phyloP scores from a whole-genome alignment of 2,888 invertebrate genomes.

The Tiliacea citrago region DNA sequence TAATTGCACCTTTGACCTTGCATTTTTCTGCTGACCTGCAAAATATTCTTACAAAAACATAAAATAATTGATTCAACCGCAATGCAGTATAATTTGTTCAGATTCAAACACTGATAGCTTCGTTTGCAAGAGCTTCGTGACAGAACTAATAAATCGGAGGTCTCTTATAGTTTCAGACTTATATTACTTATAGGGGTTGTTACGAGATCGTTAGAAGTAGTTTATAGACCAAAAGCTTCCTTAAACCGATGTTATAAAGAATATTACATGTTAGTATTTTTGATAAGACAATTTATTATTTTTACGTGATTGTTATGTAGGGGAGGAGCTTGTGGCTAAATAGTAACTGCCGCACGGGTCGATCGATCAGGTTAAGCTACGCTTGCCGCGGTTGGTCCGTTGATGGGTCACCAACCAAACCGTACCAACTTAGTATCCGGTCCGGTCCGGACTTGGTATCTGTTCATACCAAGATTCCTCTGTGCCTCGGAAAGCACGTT shows the following conservation, averaged over 20 bases:
- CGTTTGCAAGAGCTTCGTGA: conserved; percentile 67
- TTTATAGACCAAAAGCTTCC: conserved; percentile 60
- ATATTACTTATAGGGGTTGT: conserved; percentile 52
- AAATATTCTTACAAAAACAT: neutral
- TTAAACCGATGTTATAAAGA: conserved; percentile 36
- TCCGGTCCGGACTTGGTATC: too few species aligned
- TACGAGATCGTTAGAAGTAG: conserved; percentile 57
- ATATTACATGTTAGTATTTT: conserved; percentile 21
- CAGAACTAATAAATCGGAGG: conserved; percentile 68
- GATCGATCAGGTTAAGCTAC: too few species aligned
- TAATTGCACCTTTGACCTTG: neutral
- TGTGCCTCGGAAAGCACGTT: too few species aligned
- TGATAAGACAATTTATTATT: conserved; percentile 29
- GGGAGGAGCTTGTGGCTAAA: too few species aligned
- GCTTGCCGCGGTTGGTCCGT: too few species aligned
- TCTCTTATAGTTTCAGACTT: conserved; percentile 60
- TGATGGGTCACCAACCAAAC: too few species aligned
- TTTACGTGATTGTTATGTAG: conserved; percentile 16
- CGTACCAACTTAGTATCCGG: too few species aligned
- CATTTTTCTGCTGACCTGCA: neutral
- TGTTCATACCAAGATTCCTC: too few species aligned
- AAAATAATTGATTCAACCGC: conserved; percentile 57
- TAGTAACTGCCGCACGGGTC: too few species aligned
- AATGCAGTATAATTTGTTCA: conserved; percentile 69
- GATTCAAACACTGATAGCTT: conserved; percentile 59